A percentile compares a stretch with the other conserved stretches of the same genome.
phyloP scores from a whole-genome alignment of 2,113 vertebrate genomes.

The Phylloscopus whistleri region DNA sequence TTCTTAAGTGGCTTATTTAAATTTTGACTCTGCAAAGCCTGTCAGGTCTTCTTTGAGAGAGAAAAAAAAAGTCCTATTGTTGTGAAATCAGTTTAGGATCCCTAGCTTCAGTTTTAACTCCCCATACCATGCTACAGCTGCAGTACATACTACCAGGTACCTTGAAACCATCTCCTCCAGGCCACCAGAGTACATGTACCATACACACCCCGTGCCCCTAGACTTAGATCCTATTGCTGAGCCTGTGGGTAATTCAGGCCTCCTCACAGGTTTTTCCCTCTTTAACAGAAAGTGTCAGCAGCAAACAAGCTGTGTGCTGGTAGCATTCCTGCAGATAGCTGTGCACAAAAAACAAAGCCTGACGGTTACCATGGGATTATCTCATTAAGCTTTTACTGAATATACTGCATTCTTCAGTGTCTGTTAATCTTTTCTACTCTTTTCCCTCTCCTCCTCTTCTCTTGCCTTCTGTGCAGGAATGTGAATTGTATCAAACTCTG shows the following conservation, averaged over 20 bases:
- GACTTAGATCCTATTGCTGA: neutral
- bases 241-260: neutral
- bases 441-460: neutral
- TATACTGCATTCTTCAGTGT: neutral
- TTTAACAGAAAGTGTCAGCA: neutral
- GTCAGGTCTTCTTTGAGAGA: neutral
- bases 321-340: neutral
- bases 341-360: neutral
- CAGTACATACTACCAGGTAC: neutral
- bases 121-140: neutral
- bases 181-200: neutral
- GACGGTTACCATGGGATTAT: slow-evolving; percentile 17
- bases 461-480: neutral
- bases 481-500: neutral
- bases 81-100: neutral
- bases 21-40: neutral
- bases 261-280: neutral
- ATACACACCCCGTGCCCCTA: neutral
- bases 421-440: slow-evolving; percentile 9
- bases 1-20: neutral
- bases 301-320: neutral
- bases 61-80: neutral
- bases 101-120: neutral
- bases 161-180: neutral
- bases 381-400: slow-evolving; percentile 9